Conservation (phyloP, 2,888 invertebrate species). For the Bombylius discolor region DNA sequence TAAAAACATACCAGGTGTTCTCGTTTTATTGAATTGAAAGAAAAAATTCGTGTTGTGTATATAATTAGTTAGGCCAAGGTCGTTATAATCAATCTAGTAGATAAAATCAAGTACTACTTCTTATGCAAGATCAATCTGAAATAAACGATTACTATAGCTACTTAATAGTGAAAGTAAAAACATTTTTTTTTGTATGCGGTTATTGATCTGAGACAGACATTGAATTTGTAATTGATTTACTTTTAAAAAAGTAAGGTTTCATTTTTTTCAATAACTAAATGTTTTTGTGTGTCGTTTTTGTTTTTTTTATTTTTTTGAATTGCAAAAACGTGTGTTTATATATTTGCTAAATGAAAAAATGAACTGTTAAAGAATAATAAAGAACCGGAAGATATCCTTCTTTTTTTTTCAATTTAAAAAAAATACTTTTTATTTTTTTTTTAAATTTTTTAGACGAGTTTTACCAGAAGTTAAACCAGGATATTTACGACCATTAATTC, state of each 20-base stretch:
- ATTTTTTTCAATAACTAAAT: too few relatives aligned
- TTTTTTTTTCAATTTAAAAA: background rate
- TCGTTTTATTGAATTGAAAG: background rate
- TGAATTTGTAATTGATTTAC: too few relatives aligned
- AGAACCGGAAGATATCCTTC: background rate
- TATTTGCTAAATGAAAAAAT: too few relatives aligned
- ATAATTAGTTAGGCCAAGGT: slow-evolving; percentile 4
- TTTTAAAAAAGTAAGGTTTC: too few relatives aligned
- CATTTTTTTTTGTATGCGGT: background rate
- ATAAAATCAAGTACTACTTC: background rate
- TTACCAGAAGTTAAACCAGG: slow-evolving; percentile 88
- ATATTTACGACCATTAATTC: slow-evolving; percentile 76
- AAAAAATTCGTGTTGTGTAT: background rate
- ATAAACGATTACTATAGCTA: too few relatives aligned
- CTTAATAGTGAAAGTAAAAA: slow-evolving; percentile 3
- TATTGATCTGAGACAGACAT: background rate
- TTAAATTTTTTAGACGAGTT: slow-evolving; percentile 49
- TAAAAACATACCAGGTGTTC: too few relatives aligned
- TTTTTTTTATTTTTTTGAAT: too few relatives aligned
- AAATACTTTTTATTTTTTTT: background rate
- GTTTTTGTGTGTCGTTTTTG: too few relatives aligned
- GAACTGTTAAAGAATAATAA: too few relatives aligned
- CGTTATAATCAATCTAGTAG: background rate
- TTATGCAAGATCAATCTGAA: background rate
- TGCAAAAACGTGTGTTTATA: too few relatives aligned